Conservation (phyloP, 1,140 invertebrate species). For the Pseudomyrmex sp. region DNA sequence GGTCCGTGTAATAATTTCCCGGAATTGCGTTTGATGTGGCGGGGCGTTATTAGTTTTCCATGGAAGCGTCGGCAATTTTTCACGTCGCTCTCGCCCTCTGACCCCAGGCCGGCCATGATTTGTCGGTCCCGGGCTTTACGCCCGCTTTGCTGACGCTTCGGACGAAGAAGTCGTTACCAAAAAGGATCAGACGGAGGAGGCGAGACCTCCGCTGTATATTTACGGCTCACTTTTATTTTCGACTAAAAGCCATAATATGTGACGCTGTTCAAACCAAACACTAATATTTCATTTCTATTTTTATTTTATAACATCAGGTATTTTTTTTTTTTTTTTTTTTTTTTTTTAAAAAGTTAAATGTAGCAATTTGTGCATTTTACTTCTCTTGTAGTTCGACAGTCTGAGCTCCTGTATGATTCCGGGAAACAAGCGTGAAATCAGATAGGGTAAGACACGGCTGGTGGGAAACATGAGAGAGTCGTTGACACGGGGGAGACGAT, state of each 20-base stretch:
- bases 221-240: neutral
- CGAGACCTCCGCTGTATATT: neutral
- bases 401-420: neutral
- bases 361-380: neutral
- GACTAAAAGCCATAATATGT: neutral
- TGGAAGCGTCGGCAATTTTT: constrained; percentile 73
- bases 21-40: constrained; percentile 77
- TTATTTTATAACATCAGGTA: too few species aligned
- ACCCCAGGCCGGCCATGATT: constrained; percentile 67
- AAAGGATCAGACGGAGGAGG: neutral
- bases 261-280: neutral
- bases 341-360: neutral
- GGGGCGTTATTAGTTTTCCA: constrained; percentile 77
- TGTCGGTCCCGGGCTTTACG: constrained; percentile 68
- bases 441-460: constrained; percentile 55
- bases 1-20: constrained; percentile 76
- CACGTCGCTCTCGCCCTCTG: constrained; percentile 63
- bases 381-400: constrained; percentile 7
- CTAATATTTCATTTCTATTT: too few species aligned
- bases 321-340: too few species aligned
- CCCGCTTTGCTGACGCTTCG: constrained; percentile 3
- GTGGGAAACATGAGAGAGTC: constrained; percentile 44
- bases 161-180: constrained; percentile 16
- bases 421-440: constrained; percentile 55
- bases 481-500: constrained; percentile 65